A percentile compares a stretch with the other conserved stretches of the same genome.
These are phyloP conservation scores for Cottus gobio DNA, from an alignment of 2,113 vertebrate species.

Conservation along the genomic window DNA sequence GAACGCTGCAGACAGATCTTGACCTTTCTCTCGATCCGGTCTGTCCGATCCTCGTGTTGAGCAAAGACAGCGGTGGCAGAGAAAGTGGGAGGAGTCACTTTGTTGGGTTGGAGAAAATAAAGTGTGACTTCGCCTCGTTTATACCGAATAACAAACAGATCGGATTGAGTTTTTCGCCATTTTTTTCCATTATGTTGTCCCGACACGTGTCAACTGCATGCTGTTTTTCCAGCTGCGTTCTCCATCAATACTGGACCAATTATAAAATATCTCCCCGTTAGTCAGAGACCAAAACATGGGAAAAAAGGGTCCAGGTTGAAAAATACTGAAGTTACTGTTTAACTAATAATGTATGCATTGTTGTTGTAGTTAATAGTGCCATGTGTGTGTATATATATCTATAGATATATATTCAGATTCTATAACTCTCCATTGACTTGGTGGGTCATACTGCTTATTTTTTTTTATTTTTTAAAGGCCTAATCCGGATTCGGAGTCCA, in stretches of 20 bases:
- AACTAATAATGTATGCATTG: constrained; percentile 59
- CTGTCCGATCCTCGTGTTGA: too few species aligned
- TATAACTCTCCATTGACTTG: constrained; percentile 39
- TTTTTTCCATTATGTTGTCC: too few species aligned
- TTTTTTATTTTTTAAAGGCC: constrained; percentile 55
- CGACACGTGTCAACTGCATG: too few species aligned
- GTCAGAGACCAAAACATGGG: neutral
- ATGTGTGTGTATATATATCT: constrained; percentile 38
- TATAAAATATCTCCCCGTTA: neutral
- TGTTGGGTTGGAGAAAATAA: too few species aligned
- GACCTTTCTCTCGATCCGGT: too few species aligned
- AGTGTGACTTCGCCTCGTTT: neutral
- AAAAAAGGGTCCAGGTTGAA: neutral
- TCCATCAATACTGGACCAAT: neutral
- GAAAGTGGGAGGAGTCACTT: neutral
- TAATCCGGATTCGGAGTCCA: constrained; percentile 51
- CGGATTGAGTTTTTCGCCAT: too few species aligned
- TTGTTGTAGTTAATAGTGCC: constrained; percentile 64
- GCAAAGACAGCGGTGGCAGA: too few species aligned
- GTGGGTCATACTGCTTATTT: constrained; percentile 53
- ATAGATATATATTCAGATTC: constrained; percentile 55
- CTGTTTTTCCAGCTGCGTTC: too few species aligned
- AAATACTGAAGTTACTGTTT: neutral
- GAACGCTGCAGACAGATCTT: neutral
- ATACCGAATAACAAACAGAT: neutral